phyloP scores from a whole-genome alignment of 2,888 invertebrate genomes.

The Nomada hirtipes region DNA sequence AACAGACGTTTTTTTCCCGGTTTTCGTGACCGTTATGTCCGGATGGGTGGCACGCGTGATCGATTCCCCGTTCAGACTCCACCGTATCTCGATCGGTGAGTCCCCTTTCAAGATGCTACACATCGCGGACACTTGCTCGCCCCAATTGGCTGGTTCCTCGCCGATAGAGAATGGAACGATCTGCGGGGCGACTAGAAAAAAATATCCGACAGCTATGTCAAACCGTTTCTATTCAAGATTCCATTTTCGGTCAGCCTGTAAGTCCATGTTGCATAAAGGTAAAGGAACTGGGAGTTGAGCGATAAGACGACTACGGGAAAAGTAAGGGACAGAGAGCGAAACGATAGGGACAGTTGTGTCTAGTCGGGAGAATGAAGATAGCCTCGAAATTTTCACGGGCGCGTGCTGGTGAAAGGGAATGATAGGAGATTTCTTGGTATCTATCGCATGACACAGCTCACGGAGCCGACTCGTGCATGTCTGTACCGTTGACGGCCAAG shows the following conservation, averaged over 20 bases:
- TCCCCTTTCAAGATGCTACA: slow-evolving; percentile 93
- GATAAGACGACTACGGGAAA: not conserved
- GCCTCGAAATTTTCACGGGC: slow-evolving; percentile 14
- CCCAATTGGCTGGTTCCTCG: slow-evolving; percentile 90
- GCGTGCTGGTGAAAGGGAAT: slow-evolving; percentile 41
- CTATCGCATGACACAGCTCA: slow-evolving; percentile 49
- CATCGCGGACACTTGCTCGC: slow-evolving; percentile 90
- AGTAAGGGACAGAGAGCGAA: too few relatives aligned
- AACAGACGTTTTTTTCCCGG: slow-evolving; percentile 81
- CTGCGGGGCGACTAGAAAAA: slow-evolving; percentile 87
- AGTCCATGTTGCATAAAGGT: not conserved
- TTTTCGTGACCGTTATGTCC: slow-evolving; percentile 78
- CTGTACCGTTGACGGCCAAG: slow-evolving; percentile 86
- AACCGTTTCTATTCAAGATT: not conserved
- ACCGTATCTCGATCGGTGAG: slow-evolving; percentile 90
- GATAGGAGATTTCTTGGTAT: slow-evolving; percentile 35
- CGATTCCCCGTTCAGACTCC: slow-evolving; percentile 85
- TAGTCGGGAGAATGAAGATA: slow-evolving; percentile 2
- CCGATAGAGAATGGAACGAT: slow-evolving; percentile 89
- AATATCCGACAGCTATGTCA: slow-evolving; percentile 32
- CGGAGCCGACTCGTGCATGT: slow-evolving; percentile 70
- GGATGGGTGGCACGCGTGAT: slow-evolving; percentile 74
- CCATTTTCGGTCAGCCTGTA: slow-evolving; percentile 12
- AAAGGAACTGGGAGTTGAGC: not conserved
- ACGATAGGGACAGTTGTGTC: not conserved